Conservation (phyloP, 2,888 invertebrate species). For the Aleiodes alternator region DNA sequence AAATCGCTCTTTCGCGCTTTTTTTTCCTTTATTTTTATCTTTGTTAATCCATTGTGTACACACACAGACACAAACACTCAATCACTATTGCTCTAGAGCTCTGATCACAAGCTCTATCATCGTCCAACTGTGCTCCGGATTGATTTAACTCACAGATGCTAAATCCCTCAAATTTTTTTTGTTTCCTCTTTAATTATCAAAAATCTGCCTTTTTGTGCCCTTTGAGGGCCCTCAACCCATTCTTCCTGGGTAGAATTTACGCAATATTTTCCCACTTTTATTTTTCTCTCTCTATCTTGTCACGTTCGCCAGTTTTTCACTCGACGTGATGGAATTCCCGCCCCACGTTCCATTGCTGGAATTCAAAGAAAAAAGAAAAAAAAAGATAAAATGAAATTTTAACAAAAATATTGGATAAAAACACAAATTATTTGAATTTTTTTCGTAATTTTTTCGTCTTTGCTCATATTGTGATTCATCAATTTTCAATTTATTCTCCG, state of each 20-base stretch:
- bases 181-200: no score
- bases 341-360: slow-evolving; percentile 25
- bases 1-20: slow-evolving; percentile 26
- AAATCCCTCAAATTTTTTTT: no score
- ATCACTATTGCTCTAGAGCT: no score
- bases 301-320: slow-evolving; percentile 30
- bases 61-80: no score
- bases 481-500: background rate
- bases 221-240: slow-evolving; percentile 27
- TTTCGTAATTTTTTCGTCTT: background rate
- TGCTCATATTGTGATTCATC: background rate
- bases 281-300: background rate
- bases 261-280: slow-evolving; percentile 34
- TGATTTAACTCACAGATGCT: background rate
- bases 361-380: slow-evolving; percentile 7
- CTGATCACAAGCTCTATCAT: no score
- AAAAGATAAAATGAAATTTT: background rate
- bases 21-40: background rate
- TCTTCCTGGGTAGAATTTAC: slow-evolving; percentile 3
- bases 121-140: background rate
- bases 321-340: slow-evolving; percentile 29
- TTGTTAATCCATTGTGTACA: no score
- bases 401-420: background rate
- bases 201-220: background rate
- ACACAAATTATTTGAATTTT: background rate